Evolutionary conservation across 2,797 vertebrate species (phyloP).

Genomic region (Decapterus maruadsi): DNA sequence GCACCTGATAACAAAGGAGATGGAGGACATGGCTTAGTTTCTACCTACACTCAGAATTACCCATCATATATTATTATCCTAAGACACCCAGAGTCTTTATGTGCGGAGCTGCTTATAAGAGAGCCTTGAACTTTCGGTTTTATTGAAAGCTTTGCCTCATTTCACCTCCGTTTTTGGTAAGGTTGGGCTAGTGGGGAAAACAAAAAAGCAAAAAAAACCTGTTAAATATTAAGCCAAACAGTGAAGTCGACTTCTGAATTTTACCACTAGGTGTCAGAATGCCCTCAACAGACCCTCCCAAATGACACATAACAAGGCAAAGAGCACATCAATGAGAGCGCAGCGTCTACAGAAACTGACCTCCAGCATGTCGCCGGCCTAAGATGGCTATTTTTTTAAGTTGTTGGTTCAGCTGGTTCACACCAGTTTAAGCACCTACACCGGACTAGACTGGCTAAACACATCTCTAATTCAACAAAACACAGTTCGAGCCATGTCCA

Average conservation of each 20-base stretch:
- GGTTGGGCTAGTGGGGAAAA: too few species aligned
- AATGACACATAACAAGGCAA: neutral
- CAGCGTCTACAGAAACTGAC: neutral
- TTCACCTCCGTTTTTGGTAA: neutral
- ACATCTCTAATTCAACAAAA: neutral
- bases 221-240: neutral
- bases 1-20: conserved; percentile 86
- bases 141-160: neutral
- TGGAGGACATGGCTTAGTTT: neutral
- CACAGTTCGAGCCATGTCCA: neutral
- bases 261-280: neutral
- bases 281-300: neutral
- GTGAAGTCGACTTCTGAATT: neutral
- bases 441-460: neutral
- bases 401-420: neutral
- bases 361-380: neutral
- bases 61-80: neutral
- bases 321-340: neutral
- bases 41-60: neutral
- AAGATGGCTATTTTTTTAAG: too few species aligned
- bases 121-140: neutral
- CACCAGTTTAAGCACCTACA: neutral
- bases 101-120: too few species aligned
- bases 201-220: neutral
- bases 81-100: too few species aligned